Evolutionary conservation across 1,140 invertebrate genomes (phyloP).

Genomic region (Danaus melanippus): DNA sequence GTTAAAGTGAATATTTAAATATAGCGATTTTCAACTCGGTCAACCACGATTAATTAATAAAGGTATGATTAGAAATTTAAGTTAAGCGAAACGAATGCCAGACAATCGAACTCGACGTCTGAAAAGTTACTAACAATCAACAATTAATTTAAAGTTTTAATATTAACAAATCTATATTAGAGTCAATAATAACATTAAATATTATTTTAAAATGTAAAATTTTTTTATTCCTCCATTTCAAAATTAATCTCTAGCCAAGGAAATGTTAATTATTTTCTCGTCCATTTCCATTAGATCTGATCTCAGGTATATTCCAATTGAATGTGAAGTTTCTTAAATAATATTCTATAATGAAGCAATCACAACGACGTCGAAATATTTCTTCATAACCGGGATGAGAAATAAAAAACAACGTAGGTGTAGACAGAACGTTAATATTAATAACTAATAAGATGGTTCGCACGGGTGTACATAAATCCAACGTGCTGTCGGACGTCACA

Average conservation of each 20-base stretch:
- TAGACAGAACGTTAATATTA: slow-evolving; percentile 58
- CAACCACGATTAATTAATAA: too few species aligned
- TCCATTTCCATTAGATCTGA: neutral
- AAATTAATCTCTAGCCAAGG: neutral
- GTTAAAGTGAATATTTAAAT: too few species aligned
- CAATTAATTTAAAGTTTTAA: too few species aligned
- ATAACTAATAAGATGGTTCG: slow-evolving; percentile 60
- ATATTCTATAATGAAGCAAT: neutral
- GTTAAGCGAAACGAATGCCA: too few species aligned
- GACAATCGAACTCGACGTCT: too few species aligned
- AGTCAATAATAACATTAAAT: too few species aligned
- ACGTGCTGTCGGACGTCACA: slow-evolving; percentile 43
- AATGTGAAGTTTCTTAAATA: neutral
- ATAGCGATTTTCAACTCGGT: too few species aligned
- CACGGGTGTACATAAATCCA: slow-evolving; percentile 54
- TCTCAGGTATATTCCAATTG: slow-evolving; percentile 4
- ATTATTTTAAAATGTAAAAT: neutral
- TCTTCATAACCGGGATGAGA: slow-evolving; percentile 25
- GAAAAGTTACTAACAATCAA: too few species aligned
- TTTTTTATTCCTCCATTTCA: neutral
- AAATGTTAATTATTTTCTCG: slow-evolving; percentile 3
- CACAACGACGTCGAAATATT: neutral
- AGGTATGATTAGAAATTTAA: too few species aligned
- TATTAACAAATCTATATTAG: too few species aligned
- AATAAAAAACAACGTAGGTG: slow-evolving; percentile 54